A percentile compares a stretch with the other conserved stretches of the same genome.
Evolutionary conservation across 2,888 invertebrate genomes (phyloP).

Genomic region (Tillus elongatus): DNA sequence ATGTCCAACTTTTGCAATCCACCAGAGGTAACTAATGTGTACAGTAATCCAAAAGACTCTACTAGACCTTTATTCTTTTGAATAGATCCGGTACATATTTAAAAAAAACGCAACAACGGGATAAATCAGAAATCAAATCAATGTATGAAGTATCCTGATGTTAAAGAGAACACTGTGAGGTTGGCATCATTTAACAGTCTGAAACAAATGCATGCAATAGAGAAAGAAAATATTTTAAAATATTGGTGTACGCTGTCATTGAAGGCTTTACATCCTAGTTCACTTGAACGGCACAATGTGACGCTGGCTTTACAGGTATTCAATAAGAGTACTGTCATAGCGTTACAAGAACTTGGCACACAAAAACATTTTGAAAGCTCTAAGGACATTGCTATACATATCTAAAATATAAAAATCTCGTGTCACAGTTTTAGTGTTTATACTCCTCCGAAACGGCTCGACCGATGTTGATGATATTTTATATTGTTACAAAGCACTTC

Average conservation of each 20-base stretch:
- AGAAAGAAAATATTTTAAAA: constrained; percentile 8
- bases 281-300: constrained; percentile 10
- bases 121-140: not conserved
- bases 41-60: constrained; percentile 9
- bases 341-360: constrained; percentile 4
- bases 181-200: not conserved
- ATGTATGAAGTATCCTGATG: constrained; percentile 10
- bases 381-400: not conserved
- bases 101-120: constrained; percentile 5
- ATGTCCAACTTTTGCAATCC: constrained; percentile 14
- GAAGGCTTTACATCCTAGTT: constrained; percentile 8
- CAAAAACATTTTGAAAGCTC: not conserved
- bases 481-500: no score
- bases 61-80: constrained; percentile 7
- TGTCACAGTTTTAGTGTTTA: no score
- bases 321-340: constrained; percentile 5
- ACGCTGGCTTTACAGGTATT: constrained; percentile 8
- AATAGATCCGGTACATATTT: constrained; percentile 10
- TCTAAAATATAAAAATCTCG: no score
- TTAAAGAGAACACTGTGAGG: constrained; percentile 1
- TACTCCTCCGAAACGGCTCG: no score
- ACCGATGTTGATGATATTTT: no score
- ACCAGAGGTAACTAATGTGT: not conserved
- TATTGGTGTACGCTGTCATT: constrained; percentile 8
- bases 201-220: constrained; percentile 7